Percentiles rank a stretch among this genome's conserved stretches.
Evolutionary conservation across 2,888 invertebrate genomes (phyloP).

Genomic region (Neoscelio sp.): DNA sequence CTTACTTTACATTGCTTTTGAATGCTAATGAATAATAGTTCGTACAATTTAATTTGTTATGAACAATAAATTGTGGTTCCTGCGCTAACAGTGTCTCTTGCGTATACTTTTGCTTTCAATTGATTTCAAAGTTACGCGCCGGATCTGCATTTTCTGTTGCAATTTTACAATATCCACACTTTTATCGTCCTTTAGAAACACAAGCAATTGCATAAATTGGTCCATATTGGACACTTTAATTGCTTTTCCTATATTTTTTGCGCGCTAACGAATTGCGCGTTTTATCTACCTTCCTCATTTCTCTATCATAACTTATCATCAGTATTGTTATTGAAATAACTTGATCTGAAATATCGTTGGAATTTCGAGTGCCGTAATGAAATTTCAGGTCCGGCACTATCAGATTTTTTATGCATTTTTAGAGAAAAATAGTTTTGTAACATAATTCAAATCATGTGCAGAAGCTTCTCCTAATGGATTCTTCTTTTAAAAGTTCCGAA

Average conservation of each 20-base stretch:
- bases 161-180: constrained; percentile 52
- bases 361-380: no score
- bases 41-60: constrained; percentile 43
- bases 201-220: constrained; percentile 59
- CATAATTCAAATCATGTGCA: no score
- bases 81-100: constrained; percentile 36
- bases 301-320: constrained; percentile 26
- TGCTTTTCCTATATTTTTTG: constrained; percentile 56
- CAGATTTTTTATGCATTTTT: no score
- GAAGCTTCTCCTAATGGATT: no score
- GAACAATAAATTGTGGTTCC: constrained; percentile 42
- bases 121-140: constrained; percentile 36
- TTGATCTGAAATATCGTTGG: no score
- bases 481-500: no score
- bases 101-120: constrained; percentile 55
- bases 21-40: constrained; percentile 50
- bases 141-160: constrained; percentile 51
- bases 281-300: constrained; percentile 40
- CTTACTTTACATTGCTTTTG: constrained; percentile 37
- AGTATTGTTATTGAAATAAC: constrained; percentile 32
- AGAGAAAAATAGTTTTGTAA: no score
- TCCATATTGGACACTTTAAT: constrained; percentile 54
- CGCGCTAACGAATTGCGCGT: constrained; percentile 15
- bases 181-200: constrained; percentile 51
- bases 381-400: no score